These are phyloP conservation scores for Electrophaes corylata DNA, from an alignment of 2,888 invertebrate genomes.

Conservation along the genomic window DNA sequence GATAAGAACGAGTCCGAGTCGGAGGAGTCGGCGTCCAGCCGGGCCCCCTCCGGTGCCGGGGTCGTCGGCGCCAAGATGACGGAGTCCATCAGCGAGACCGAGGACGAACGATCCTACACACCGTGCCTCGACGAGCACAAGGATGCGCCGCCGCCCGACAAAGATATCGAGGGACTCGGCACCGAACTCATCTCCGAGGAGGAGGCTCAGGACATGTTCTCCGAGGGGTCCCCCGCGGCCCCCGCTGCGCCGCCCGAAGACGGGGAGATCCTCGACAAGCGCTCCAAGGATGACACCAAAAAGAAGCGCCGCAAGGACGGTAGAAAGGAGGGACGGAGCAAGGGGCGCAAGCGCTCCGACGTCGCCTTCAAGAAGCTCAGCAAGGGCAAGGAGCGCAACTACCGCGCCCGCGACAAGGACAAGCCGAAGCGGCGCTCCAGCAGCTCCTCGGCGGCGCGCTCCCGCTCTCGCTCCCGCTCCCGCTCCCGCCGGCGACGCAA, in stretches of 20 bases:
- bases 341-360: conserved; percentile 66
- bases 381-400: conserved; percentile 87
- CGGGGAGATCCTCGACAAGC: conserved; percentile 53
- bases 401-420: conserved; percentile 85
- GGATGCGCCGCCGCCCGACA: not conserved
- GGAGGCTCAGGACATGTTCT: conserved; percentile 87
- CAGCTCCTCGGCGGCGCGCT: conserved; percentile 44
- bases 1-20: conserved; percentile 18
- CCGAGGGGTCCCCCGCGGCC: conserved; percentile 73
- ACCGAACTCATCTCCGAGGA: conserved; percentile 91
- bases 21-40: conserved; percentile 23
- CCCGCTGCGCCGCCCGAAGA: conserved; percentile 63
- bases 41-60: conserved; percentile 3
- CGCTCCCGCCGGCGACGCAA: conserved; percentile 64
- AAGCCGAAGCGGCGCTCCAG: conserved; percentile 52
- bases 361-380: conserved; percentile 91
- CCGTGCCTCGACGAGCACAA: conserved; percentile 89
- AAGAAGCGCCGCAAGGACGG: conserved; percentile 82
- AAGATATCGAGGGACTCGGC: conserved; percentile 83
- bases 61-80: conserved; percentile 78
- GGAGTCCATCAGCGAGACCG: conserved; percentile 86
- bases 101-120: conserved; percentile 88
- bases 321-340: conserved; percentile 56
- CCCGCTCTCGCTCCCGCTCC: too few species aligned
- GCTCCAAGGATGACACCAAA: conserved; percentile 53